Evolutionary conservation across 2,113 vertebrate genomes (phyloP).

Genomic region (Pedetes capensis): DNA sequence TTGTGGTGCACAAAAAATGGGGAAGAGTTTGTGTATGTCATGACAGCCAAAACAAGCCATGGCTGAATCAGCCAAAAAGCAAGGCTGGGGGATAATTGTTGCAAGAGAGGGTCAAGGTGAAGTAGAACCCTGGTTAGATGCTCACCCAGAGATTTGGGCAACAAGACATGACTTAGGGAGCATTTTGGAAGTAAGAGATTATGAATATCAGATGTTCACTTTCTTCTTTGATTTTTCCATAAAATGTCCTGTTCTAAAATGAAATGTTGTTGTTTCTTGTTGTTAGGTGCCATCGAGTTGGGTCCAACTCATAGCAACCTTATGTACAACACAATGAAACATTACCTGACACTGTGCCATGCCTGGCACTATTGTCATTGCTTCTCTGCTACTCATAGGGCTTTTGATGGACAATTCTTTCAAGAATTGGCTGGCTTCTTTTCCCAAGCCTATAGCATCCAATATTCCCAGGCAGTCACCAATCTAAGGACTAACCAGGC

Average conservation of each 20-base stretch:
- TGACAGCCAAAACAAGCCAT: neutral
- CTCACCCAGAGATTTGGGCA: neutral
- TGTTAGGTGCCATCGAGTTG: no score
- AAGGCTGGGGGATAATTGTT: rapidly evolving
- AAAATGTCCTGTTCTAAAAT: neutral
- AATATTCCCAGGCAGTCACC: no score
- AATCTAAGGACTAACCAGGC: no score
- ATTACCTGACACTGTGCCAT: no score
- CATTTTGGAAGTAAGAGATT: neutral
- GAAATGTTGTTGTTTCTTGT: no score
- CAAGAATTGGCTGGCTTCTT: no score
- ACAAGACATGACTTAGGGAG: neutral
- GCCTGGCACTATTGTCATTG: no score
- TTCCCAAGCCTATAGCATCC: no score
- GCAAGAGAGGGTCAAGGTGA: rapidly evolving
- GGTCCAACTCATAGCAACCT: no score
- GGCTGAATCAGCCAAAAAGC: neutral
- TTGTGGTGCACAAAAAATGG: neutral
- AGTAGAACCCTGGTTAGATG: neutral
- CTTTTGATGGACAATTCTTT: no score
- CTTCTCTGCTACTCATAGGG: no score
- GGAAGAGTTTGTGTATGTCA: neutral
- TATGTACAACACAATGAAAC: no score
- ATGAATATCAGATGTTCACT: neutral
- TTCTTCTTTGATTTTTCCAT: neutral